Evolutionary conservation across 2,113 vertebrate species (phyloP), one percentile per base, ranked within the genome.

Genomic region (Pogona vitticeps): DNA sequence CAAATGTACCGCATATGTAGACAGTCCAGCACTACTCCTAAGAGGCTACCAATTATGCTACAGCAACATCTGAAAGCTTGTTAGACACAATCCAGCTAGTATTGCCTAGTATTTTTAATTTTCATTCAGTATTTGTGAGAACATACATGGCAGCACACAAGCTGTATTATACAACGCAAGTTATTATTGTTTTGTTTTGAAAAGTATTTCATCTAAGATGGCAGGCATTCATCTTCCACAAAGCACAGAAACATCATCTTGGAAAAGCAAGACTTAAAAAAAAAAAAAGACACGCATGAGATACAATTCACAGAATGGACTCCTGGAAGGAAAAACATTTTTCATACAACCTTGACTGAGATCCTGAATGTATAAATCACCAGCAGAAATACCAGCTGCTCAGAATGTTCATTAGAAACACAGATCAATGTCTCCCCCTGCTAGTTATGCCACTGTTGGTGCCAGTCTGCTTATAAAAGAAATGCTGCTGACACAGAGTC

Each of bases 381-480:
- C 92, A 95, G 91, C 93, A 96, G 92, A 95, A 96, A 92, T 95
- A 93, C 93, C 96, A 97, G 94, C 94, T 96, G 95, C 94, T 95
- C 94, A 87, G 80, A 95, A 96, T 91, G 95, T 94, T 95, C 94
- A 91, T 92, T 92, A 94, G 89, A 93, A 71, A 87, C 80, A 72
- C 63, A 82, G 20, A 80, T 0, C 1, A 75, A 68, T 80, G 88
- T 86, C 92, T 92, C 90, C 46, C 92, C 91, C 84, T 91, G 82
- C 77, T 89, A 85, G 93, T 96, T 97, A 99, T 73, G 98, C 98
- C 86, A 97, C 98, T 28, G 98, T 98, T 91, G 99, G 98, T 70
- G 98, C 98, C 91, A 99, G 95, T 94, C 98, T 98, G 96, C 98
- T 99, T 95, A 99, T 95, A 94, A 99, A 99, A 91, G 98, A 98